These are phyloP conservation scores for Drosophila quasianomalipes DNA, from an alignment of 2,888 invertebrate genomes.

Conservation along the genomic window DNA sequence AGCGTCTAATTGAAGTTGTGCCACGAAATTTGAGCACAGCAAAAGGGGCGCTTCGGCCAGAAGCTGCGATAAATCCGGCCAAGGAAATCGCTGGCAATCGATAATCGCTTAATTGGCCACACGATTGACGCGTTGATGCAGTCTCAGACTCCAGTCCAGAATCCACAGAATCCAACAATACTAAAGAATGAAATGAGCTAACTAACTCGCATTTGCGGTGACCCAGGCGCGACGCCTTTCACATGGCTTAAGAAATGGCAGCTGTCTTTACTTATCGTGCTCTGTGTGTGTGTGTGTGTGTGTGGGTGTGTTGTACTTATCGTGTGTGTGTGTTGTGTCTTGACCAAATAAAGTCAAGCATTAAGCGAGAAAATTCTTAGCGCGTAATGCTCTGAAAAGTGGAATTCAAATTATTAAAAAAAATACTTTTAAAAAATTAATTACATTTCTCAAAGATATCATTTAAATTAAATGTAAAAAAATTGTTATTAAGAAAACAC, in stretches of 20 bases:
- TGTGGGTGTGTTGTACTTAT: conserved; percentile 8
- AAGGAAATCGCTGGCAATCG: conserved; percentile 46
- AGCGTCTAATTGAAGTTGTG: conserved; percentile 67
- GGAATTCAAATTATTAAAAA: background rate
- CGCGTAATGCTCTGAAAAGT: background rate
- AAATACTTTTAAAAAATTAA: background rate
- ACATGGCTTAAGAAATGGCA: conserved; percentile 22
- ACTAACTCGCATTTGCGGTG: conserved; percentile 14
- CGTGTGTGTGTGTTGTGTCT: background rate
- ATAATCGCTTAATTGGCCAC: conserved; percentile 71
- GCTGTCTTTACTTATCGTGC: conserved; percentile 17
- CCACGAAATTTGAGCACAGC: conserved; percentile 19
- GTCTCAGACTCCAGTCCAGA: conserved; percentile 4
- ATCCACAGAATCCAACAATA: background rate
- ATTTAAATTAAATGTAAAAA: background rate
- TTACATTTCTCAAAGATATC: background rate
- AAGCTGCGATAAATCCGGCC: conserved; percentile 7
- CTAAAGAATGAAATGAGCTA: conserved; percentile 10
- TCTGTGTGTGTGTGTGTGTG: background rate
- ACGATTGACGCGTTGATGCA: conserved; percentile 53
- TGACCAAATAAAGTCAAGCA: conserved; percentile 15
- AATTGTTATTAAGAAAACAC: background rate
- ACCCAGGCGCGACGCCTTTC: background rate
- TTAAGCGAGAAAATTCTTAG: background rate
- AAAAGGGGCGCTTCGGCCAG: background rate